phyloP scores from a whole-genome alignment of 1,140 invertebrate genomes.

The Teleopsis dalmanni region DNA sequence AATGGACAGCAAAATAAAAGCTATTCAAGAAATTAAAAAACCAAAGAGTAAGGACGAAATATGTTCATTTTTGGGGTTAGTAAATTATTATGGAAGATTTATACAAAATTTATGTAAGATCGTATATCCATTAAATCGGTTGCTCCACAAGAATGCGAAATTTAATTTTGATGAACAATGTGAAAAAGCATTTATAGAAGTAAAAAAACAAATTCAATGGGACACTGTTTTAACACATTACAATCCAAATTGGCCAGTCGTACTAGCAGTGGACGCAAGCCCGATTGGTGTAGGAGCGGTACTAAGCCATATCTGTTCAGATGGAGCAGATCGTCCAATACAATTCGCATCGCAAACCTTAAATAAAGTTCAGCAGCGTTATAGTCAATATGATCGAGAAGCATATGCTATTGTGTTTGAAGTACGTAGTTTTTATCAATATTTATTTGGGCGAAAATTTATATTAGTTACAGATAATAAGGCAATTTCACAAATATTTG shows the following conservation, averaged over 20 bases:
- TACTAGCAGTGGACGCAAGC: slow-evolving; percentile 35
- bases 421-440: slow-evolving; percentile 47
- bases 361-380: slow-evolving; percentile 45
- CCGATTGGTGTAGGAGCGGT: slow-evolving; percentile 43
- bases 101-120: slow-evolving; percentile 14
- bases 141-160: neutral
- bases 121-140: slow-evolving; percentile 9
- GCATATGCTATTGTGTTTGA: slow-evolving; percentile 47
- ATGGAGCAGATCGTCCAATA: slow-evolving; percentile 45
- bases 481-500: slow-evolving; percentile 44
- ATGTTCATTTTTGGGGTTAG: slow-evolving; percentile 19
- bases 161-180: slow-evolving; percentile 1
- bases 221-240: slow-evolving; percentile 24
- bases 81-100: slow-evolving; percentile 12
- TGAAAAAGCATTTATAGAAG: slow-evolving; percentile 1
- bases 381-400: slow-evolving; percentile 51
- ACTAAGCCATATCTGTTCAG: slow-evolving; percentile 34
- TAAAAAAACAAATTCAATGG: slow-evolving; percentile 16
- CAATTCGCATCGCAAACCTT: slow-evolving; percentile 47
- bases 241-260: slow-evolving; percentile 25
- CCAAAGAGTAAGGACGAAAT: too few species aligned
- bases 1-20: slow-evolving; percentile 7
- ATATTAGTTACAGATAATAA: slow-evolving; percentile 47
- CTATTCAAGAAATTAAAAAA: slow-evolving; percentile 17
- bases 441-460: slow-evolving; percentile 43